Evolutionary conservation across 2,113 vertebrate genomes (phyloP), one percentile per base, ranked within the genome.

Genomic region (Camelus dromedarius): DNA sequence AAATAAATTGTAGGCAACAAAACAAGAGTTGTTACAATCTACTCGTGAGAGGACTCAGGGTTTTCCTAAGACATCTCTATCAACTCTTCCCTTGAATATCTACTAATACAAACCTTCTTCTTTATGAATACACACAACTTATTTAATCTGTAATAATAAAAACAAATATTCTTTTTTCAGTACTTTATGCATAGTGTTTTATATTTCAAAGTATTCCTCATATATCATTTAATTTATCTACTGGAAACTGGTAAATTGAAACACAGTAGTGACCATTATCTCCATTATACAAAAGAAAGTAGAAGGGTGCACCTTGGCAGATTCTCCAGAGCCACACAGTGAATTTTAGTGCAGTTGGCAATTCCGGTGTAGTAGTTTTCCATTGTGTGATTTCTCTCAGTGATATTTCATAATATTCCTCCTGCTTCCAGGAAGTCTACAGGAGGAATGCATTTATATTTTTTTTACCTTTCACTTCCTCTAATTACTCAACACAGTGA

Each of bases 401-500:
- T 73, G 48, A 82, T 62, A 69, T 72, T 84, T 90, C 76, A 32
- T 70, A 26, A 95, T 32, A 8, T 14, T 6, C 22, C 73, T 48
- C n/a, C 18, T 94, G 35, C 2, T 76, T 92, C 60, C 32, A 91
- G 28, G 22, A 67, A 93, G 4, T 58, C 64, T 83, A 9, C 0
- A 87, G 72, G n/a, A 96, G 3, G 9, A 84, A 82, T 26, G 30
- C 11, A 87, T 26, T 96, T 62, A 22, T 64, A 22, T 95, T 90
- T 30, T 42, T 50, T 82, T 84, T 66, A 66, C 14, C 56, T 81
- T 95, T 96, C 2, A 56, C 30, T 75, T 75, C 15, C 66, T 73
- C 12, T 70, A 69, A 88, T 84, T 91, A 93, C 30, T 77, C 24
- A 93, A 18, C 28, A 76, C 80, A 92, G 94, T 56, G 3, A 88